A percentile compares a stretch with the other conserved stretches of the same genome.
Evolutionary conservation across 1,140 invertebrate species (phyloP).

Genomic region (Drosophila ananassae): DNA sequence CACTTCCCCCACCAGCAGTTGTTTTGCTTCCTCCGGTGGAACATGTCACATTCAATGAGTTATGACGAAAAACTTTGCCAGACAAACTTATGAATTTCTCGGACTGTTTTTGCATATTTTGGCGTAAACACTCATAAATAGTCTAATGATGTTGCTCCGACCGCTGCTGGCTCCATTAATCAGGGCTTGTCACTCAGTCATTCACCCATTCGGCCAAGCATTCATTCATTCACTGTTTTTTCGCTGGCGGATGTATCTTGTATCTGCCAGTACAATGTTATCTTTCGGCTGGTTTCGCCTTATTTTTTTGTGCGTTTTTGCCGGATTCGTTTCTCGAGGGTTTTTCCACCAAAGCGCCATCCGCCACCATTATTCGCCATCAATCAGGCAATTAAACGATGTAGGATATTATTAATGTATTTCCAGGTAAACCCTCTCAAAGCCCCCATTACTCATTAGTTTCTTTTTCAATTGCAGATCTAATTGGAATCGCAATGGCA

Average conservation of each 20-base stretch:
- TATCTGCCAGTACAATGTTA: constrained; percentile 51
- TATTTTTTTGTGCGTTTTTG: constrained; percentile 26
- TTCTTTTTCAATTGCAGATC: constrained; percentile 51
- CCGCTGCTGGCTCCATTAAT: constrained; percentile 57
- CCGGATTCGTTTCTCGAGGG: constrained; percentile 28
- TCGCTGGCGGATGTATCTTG: constrained; percentile 57
- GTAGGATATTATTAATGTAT: constrained; percentile 20
- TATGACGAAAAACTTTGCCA: constrained; percentile 33
- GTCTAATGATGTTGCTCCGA: constrained; percentile 67
- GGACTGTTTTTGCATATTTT: constrained; percentile 38
- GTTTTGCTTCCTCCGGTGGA: background rate
- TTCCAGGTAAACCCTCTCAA: constrained; percentile 29
- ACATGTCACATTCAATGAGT: constrained; percentile 29
- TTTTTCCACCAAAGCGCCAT: constrained; percentile 24
- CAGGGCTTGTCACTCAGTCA: constrained; percentile 67
- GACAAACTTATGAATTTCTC: constrained; percentile 21
- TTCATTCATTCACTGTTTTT: constrained; percentile 37
- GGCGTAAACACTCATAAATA: constrained; percentile 41
- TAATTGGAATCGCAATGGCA: constrained; percentile 86
- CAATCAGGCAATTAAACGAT: constrained; percentile 48
- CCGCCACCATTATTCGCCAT: constrained; percentile 20
- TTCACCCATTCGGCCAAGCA: constrained; percentile 40
- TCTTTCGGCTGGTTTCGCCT: constrained; percentile 20
- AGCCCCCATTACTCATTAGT: background rate
- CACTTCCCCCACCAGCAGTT: too few relatives aligned